Conservation (phyloP, 2,113 vertebrate genomes). For the Oreochromis tanganicae region DNA sequence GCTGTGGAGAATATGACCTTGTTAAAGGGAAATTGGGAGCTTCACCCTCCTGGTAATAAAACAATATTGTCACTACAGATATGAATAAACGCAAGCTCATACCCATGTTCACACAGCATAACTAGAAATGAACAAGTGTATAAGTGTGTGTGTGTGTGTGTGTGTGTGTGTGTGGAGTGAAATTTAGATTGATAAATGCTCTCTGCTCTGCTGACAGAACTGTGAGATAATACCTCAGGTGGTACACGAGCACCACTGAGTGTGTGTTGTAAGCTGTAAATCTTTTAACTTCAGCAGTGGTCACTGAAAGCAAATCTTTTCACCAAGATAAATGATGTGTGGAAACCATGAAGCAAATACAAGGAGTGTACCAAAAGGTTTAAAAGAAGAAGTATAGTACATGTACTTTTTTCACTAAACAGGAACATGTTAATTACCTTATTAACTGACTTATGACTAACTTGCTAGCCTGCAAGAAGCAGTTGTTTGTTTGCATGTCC, state of each 20-base stretch:
- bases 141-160: slow-evolving; percentile 16
- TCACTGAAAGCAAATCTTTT: background rate
- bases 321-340: background rate
- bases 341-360: background rate
- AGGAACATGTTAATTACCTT: background rate
- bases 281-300: background rate
- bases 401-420: accelerated
- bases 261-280: background rate
- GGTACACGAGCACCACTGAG: background rate
- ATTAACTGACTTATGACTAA: background rate
- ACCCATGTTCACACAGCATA: background rate
- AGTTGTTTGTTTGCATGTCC: background rate
- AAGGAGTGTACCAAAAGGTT: background rate
- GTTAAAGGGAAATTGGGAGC: slow-evolving; percentile 22
- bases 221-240: background rate
- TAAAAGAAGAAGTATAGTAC: background rate
- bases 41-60: slow-evolving; percentile 13
- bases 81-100: background rate
- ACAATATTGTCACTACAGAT: slow-evolving; percentile 21
- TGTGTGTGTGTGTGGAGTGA: slow-evolving; percentile 1
- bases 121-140: background rate
- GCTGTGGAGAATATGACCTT: slow-evolving; percentile 39
- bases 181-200: slow-evolving; percentile 29
- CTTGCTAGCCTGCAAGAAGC: background rate
- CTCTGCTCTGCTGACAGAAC: background rate